A percentile compares a stretch with the other conserved stretches of the same genome.
phyloP scores from a whole-genome alignment of 1,140 invertebrate species.

The Drosophila ohnishii region DNA sequence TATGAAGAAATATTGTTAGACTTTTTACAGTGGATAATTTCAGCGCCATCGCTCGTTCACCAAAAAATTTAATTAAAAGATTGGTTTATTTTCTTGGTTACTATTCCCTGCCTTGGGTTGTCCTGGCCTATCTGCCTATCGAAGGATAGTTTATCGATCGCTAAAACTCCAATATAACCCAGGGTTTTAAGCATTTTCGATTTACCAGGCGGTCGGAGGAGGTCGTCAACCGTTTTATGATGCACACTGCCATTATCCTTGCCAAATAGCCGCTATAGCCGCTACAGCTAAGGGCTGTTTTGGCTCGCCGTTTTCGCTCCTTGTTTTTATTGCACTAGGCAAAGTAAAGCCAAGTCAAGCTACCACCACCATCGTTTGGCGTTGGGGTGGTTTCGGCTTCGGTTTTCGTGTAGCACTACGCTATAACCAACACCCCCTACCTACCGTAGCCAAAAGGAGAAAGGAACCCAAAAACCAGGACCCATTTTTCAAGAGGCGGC shows the following conservation, averaged over 20 bases:
- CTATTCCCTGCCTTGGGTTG: neutral
- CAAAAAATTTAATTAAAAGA: no score
- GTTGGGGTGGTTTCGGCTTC: constrained; percentile 59
- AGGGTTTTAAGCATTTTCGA: neutral
- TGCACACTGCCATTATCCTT: constrained; percentile 65
- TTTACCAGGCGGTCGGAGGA: constrained; percentile 9
- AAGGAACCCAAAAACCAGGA: constrained; percentile 20
- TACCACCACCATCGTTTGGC: constrained; percentile 55
- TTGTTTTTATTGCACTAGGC: constrained; percentile 42
- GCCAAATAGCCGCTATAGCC: constrained; percentile 14
- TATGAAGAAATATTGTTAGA: no score
- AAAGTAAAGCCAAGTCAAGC: constrained; percentile 37
- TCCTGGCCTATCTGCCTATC: neutral
- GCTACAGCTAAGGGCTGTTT: constrained; percentile 57
- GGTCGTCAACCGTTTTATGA: constrained; percentile 78
- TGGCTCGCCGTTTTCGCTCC: constrained; percentile 25
- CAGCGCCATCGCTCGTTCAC: no score
- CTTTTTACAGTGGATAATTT: no score
- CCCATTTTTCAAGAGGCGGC: constrained; percentile 39
- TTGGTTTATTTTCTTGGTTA: no score
- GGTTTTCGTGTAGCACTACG: constrained; percentile 35
- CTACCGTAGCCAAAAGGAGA: constrained; percentile 14
- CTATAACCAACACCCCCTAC: constrained; percentile 58
- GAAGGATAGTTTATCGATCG: neutral
- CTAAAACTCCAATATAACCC: neutral